These are phyloP conservation scores for Odontothrips loti DNA, from an alignment of 2,888 invertebrate species.

Conservation along the genomic window DNA sequence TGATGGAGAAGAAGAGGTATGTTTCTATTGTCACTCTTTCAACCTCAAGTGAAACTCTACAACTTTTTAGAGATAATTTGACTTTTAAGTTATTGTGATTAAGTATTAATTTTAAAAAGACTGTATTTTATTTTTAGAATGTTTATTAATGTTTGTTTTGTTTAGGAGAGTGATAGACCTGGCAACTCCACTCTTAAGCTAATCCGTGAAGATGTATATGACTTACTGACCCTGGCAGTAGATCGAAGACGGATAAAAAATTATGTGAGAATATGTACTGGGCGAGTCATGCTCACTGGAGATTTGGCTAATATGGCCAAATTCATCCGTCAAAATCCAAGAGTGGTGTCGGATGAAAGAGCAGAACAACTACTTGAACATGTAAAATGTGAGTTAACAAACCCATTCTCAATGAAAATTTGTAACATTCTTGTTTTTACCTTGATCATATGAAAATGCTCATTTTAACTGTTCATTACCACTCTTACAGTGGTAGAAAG, in stretches of 20 bases:
- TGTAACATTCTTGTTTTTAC: not conserved
- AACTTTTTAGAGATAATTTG: not conserved
- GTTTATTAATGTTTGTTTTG: not conserved
- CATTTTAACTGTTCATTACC: not conserved
- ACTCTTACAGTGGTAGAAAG: not conserved
- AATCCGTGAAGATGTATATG: not conserved
- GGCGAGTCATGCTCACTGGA: not conserved
- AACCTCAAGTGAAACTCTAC: not conserved
- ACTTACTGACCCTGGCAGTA: not conserved
- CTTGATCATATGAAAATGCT: not conserved
- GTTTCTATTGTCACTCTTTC: not conserved
- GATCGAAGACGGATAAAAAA: not conserved
- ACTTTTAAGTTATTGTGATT: not conserved
- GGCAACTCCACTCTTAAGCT: not conserved
- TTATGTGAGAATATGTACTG: slow-evolving; percentile 2
- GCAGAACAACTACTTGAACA: not conserved
- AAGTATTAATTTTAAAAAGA: not conserved
- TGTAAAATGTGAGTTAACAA: not conserved
- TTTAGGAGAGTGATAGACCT: not conserved
- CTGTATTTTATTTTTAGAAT: not conserved
- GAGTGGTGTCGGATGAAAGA: not conserved
- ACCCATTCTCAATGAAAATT: not conserved
- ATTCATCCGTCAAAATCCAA: not conserved
- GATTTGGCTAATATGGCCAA: not conserved
- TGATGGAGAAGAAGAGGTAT: slow-evolving; percentile 22